Evolutionary conservation across 2,797 vertebrate species (phyloP), one percentile per base, ranked within the genome.

Genomic region (Oreonectes daqikongensis): DNA sequence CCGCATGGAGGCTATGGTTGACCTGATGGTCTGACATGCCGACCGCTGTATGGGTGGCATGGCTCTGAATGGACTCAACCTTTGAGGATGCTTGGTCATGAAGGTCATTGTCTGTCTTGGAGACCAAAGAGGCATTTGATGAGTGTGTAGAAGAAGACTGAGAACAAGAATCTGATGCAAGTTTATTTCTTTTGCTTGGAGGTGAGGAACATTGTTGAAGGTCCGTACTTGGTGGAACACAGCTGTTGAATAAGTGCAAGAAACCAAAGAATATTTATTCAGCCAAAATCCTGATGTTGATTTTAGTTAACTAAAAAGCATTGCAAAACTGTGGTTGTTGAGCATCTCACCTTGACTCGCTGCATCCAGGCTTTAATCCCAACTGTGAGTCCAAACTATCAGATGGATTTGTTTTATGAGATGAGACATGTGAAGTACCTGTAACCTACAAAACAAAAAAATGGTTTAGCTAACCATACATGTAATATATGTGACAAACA

Each of bases 81-180:
- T 82, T 72, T 74, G 84, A 88, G 81, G 85, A 76, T 18, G 78
- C 80, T 8, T 79, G 68, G 44, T 66, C 74, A 66, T 87, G 82
- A 14, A 26, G 53, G 22, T 64, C 28, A 77, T 71, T 83, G 81
- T 79, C 90, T 84, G 48, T 24, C 20, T 71, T 72, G 2, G 14
- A 72, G 53, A 48, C 46, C 20, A 66, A 46, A 7, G 63, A 14
- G 0, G 15, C 17, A 30, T 40, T 44, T 32, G 72, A 70, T 26
- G 14, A 64, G 9, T 59, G 48, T 24, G 68, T 17, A 28, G n/a
- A 50, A 28, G n/a, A 50, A 61, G 40, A 67, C 52, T 72, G 75
- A 65, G 71, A 46, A n/a, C 30, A 44, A 32, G 69, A 24, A 1
- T 80, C 75, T 12, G 28, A 50, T 26, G 65, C 20, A 26, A 38